Conservation (phyloP, 2,113 vertebrate species). For the Dinomys branickii region DNA sequence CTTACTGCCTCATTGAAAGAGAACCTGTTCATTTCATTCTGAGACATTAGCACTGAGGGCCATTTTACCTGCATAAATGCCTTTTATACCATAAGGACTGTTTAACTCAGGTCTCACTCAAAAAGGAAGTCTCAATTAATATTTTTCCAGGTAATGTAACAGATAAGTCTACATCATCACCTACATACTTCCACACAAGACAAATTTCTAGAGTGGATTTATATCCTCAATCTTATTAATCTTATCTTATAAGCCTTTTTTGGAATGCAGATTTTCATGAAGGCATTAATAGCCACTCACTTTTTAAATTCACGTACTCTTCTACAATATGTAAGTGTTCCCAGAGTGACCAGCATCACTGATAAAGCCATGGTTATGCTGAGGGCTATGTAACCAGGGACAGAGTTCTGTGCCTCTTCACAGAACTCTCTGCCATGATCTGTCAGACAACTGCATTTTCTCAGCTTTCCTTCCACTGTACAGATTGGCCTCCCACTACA, state of each 20-base stretch:
- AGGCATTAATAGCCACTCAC: slow-evolving; percentile 68
- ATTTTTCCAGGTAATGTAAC: background rate
- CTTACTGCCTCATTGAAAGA: background rate
- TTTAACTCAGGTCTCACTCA: background rate
- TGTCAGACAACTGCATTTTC: slow-evolving; percentile 86
- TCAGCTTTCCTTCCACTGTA: slow-evolving; percentile 74
- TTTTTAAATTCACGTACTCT: slow-evolving; percentile 74
- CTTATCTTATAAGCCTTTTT: slow-evolving; percentile 7
- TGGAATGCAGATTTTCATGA: background rate
- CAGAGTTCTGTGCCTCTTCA: slow-evolving; percentile 83
- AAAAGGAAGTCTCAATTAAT: background rate
- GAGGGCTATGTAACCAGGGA: slow-evolving; percentile 73
- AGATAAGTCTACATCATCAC: background rate
- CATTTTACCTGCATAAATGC: background rate
- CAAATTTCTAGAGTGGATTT: background rate
- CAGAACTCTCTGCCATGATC: slow-evolving; percentile 90
- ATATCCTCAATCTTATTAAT: background rate
- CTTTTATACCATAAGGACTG: background rate
- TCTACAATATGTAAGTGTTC: slow-evolving; percentile 82
- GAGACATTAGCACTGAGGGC: background rate
- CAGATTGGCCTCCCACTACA: slow-evolving; percentile 89
- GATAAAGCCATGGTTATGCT: slow-evolving; percentile 83
- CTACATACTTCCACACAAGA: background rate
- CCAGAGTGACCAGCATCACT: slow-evolving; percentile 78
- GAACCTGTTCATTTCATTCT: background rate